phyloP scores from a whole-genome alignment of 2,888 invertebrate species.

The Chalcosyrphus nemorum region DNA sequence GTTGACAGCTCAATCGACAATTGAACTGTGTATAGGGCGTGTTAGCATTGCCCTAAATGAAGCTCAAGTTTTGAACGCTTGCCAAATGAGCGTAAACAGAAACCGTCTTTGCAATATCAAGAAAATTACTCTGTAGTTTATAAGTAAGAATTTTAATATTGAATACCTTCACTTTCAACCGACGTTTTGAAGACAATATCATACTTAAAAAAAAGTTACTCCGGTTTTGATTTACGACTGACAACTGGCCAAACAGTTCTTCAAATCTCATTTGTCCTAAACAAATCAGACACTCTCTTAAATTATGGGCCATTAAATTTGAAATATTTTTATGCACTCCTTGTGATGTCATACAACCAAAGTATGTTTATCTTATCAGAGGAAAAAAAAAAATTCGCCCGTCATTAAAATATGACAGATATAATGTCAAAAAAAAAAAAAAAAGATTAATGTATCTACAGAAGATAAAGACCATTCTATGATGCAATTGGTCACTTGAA shows the following conservation, averaged over 20 bases:
- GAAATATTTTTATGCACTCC: background rate
- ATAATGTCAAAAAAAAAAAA: constrained; percentile 4
- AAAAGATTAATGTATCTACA: constrained; percentile 12
- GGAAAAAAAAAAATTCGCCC: background rate
- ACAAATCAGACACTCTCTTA: background rate
- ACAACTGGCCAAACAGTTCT: constrained; percentile 8
- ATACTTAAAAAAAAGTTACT: no score
- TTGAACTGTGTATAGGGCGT: no score
- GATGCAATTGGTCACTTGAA: constrained; percentile 21
- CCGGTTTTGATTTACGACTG: constrained; percentile 12
- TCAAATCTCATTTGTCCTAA: background rate
- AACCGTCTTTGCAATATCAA: no score
- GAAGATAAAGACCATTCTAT: constrained; percentile 22
- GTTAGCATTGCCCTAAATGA: no score
- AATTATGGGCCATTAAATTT: constrained; percentile 15
- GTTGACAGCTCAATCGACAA: no score
- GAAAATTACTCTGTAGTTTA: no score
- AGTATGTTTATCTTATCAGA: background rate
- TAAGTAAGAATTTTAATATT: no score
- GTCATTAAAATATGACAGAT: constrained; percentile 21
- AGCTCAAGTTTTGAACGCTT: no score
- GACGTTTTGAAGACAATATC: no score
- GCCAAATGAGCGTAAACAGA: no score
- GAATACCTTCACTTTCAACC: no score
- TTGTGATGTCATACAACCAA: no score